Conservation (phyloP, 2,113 vertebrate species). For the Uropsilus gracilis region DNA sequence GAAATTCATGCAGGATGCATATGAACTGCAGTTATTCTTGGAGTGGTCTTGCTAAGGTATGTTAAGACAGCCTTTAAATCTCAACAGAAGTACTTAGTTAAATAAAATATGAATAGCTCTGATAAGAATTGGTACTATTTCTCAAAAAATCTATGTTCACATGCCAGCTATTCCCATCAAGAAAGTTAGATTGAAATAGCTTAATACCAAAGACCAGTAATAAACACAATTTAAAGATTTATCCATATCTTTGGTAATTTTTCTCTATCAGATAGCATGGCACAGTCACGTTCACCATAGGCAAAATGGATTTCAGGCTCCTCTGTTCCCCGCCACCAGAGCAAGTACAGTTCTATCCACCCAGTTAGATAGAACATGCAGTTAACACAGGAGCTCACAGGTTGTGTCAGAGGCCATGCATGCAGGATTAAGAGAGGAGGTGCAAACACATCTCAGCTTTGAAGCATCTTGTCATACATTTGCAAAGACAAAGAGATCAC, state of each 20-base stretch:
- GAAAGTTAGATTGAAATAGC: background rate
- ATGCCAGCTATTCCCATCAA: background rate
- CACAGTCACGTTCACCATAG: background rate
- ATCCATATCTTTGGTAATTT: background rate
- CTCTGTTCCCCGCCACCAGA: background rate
- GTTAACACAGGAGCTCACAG: background rate
- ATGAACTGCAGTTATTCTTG: background rate
- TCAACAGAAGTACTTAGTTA: background rate
- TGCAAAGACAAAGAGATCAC: background rate
- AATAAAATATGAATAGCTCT: background rate
- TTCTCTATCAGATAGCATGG: background rate
- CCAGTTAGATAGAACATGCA: background rate
- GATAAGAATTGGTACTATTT: background rate
- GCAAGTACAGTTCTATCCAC: background rate
- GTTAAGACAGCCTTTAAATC: background rate
- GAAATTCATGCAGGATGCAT: background rate
- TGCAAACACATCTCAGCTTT: background rate
- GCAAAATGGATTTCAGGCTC: background rate
- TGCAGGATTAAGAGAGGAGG: background rate
- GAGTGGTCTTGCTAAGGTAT: background rate
- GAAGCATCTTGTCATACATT: background rate
- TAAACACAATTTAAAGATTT: background rate
- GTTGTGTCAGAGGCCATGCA: background rate
- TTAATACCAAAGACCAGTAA: background rate
- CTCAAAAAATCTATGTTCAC: background rate